These are phyloP conservation scores for Leptothorax acervorum DNA, from an alignment of 2,888 invertebrate species.

Conservation along the genomic window DNA sequence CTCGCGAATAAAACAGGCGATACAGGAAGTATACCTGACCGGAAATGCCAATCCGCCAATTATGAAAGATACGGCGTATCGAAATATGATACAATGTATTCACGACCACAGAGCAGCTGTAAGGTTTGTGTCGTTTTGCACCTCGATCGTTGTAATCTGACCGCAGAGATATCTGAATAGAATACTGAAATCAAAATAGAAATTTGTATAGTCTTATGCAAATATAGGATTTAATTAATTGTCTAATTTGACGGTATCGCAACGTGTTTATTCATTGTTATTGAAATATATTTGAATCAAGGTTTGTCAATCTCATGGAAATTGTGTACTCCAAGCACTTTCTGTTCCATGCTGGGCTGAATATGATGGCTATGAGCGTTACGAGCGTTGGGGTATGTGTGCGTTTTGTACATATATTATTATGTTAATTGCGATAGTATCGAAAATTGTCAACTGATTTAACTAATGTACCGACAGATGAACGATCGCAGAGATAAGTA, in stretches of 20 bases:
- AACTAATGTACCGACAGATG: neutral
- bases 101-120: constrained; percentile 24
- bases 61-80: constrained; percentile 21
- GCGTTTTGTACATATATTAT: neutral
- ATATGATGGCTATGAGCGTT: constrained; percentile 40
- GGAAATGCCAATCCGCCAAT: constrained; percentile 10
- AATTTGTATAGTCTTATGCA: neutral
- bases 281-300: constrained; percentile 7
- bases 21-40: neutral
- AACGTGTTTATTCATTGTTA: neutral
- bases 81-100: constrained; percentile 42
- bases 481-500: neutral
- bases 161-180: neutral
- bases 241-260: neutral
- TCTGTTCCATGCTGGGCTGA: constrained; percentile 35
- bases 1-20: constrained; percentile 34
- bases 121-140: constrained; percentile 28
- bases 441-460: constrained; percentile 5
- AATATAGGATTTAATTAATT: neutral
- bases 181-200: neutral
- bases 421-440: neutral
- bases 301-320: constrained; percentile 36
- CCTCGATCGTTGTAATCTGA: neutral
- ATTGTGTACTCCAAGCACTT: constrained; percentile 21
- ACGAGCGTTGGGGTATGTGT: constrained; percentile 43